These are phyloP conservation scores for Fabriciana adippe DNA, from an alignment of 2,888 invertebrate species.

Conservation along the genomic window DNA sequence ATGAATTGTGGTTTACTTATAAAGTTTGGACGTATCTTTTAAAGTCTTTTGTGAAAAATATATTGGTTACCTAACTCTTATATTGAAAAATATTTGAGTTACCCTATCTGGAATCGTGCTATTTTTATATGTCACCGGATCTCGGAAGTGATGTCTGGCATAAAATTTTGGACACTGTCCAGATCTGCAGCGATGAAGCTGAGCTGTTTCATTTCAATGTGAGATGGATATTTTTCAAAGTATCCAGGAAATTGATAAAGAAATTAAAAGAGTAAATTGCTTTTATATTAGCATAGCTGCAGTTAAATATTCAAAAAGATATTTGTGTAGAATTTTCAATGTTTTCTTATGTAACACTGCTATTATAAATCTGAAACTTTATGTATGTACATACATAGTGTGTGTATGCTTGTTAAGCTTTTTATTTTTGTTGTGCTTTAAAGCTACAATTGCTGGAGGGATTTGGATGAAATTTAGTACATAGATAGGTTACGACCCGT, in stretches of 20 bases:
- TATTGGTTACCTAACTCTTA: background rate
- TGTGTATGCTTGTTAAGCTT: no score
- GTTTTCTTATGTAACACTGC: no score
- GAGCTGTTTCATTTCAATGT: background rate
- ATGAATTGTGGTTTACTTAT: slow-evolving; percentile 8
- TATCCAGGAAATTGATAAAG: slow-evolving; percentile 4
- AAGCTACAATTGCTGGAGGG: no score
- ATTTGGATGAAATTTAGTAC: no score
- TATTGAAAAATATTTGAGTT: background rate
- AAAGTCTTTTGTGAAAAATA: no score
- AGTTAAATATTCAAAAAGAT: no score
- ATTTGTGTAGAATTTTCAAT: no score
- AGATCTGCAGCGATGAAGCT: background rate
- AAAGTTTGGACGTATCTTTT: background rate
- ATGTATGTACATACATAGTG: no score
- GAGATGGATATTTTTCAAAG: slow-evolving; percentile 21
- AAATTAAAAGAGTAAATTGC: background rate
- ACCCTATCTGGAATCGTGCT: background rate
- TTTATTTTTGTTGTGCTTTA: no score
- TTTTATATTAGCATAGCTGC: no score
- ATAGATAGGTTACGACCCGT: no score
- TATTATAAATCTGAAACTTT: no score
- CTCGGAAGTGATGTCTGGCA: slow-evolving; percentile 13
- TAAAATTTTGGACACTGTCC: slow-evolving; percentile 15
- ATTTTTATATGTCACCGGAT: background rate